phyloP scores from a whole-genome alignment of 2,888 invertebrate genomes.

The Lottia gigantea region DNA sequence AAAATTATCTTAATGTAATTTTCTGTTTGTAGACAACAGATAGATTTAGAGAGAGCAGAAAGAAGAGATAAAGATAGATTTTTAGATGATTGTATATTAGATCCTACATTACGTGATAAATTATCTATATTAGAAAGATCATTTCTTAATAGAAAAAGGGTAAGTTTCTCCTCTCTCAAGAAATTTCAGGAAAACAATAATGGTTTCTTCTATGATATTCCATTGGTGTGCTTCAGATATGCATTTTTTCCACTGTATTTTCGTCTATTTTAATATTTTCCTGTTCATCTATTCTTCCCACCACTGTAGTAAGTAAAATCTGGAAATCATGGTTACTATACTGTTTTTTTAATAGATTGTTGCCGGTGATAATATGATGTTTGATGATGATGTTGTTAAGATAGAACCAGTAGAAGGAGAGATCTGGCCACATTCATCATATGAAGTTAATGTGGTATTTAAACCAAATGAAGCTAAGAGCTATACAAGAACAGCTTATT shows the following conservation, averaged over 20 bases:
- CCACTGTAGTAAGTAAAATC: too few relatives aligned
- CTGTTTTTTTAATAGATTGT: conserved; percentile 51
- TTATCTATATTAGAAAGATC: conserved; percentile 64
- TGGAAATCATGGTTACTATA: neutral
- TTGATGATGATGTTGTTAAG: conserved; percentile 64
- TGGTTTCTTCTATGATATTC: too few relatives aligned
- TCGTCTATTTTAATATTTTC: too few relatives aligned
- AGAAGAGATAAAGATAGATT: conserved; percentile 62
- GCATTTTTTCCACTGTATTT: too few relatives aligned
- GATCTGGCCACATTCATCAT: conserved; percentile 67
- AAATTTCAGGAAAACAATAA: too few relatives aligned
- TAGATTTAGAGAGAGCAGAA: conserved; percentile 54
- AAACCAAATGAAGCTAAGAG: conserved; percentile 64
- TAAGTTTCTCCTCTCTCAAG: conserved; percentile 27
- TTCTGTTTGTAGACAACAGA: conserved; percentile 27
- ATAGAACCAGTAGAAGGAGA: conserved; percentile 68
- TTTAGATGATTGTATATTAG: conserved; percentile 62
- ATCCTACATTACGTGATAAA: conserved; percentile 65
- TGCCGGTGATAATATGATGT: conserved; percentile 59
- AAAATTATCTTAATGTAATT: neutral
- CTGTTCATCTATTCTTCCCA: too few relatives aligned
- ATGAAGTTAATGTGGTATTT: conserved; percentile 65
- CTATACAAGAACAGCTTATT: conserved; percentile 66
- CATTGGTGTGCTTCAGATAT: too few relatives aligned
- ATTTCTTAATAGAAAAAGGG: conserved; percentile 65